Percentiles rank a stretch among this genome's conserved stretches.
These are phyloP conservation scores for Microcebus jonahi DNA, from an alignment of 2,113 vertebrate species.

Conservation along the genomic window DNA sequence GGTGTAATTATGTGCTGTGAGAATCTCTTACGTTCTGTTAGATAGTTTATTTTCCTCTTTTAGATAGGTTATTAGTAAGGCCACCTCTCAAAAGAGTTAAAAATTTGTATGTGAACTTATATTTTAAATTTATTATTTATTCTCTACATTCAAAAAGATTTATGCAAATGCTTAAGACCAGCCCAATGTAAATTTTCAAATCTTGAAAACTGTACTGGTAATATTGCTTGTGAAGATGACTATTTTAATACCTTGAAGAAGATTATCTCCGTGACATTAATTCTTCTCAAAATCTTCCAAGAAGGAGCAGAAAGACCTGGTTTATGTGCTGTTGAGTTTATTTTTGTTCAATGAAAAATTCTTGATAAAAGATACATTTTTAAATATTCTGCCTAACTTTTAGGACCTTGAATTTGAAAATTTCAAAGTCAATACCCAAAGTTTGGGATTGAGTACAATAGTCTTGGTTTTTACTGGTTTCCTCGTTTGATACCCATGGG, in stretches of 20 bases:
- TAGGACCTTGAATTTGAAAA: constrained; percentile 8
- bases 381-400: neutral
- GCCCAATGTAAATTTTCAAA: neutral
- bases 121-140: neutral
- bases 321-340: neutral
- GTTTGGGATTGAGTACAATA: neutral
- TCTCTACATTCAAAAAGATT: neutral
- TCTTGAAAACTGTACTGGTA: neutral
- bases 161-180: neutral
- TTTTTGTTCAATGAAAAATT: neutral
- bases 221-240: neutral
- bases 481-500: neutral
- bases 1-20: too few relatives aligned
- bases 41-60: too few relatives aligned
- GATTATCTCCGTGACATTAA: neutral
- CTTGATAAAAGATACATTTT: neutral
- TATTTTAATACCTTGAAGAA: neutral
- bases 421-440: neutral
- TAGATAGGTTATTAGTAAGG: too few relatives aligned
- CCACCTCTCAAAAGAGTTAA: neutral
- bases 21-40: too few relatives aligned
- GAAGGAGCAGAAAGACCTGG: neutral
- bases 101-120: neutral
- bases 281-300: neutral
- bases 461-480: neutral